Evolutionary conservation across 2,113 vertebrate genomes (phyloP).

Genomic region (Macrotis lagotis): DNA sequence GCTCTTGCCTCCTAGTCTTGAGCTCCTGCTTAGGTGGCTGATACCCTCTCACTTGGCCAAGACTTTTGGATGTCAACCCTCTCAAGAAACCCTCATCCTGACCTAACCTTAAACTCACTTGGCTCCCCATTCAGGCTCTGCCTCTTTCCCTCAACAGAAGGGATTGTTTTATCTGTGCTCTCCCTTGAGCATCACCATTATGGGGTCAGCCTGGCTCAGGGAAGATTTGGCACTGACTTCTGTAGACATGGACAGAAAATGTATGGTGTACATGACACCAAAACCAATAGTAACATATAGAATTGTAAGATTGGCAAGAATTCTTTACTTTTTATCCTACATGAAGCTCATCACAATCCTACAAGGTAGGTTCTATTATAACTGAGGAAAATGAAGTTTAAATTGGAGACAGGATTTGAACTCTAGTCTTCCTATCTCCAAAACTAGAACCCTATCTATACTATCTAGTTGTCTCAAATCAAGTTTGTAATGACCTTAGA

Average conservation of each 20-base stretch:
- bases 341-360: background rate
- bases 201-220: background rate
- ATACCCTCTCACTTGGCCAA: background rate
- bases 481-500: background rate
- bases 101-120: background rate
- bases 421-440: background rate
- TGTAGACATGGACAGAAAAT: background rate
- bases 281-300: background rate
- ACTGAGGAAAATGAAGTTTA: background rate
- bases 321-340: background rate
- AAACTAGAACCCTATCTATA: background rate
- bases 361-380: background rate
- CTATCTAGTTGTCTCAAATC: background rate
- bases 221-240: background rate
- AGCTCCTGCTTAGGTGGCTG: background rate
- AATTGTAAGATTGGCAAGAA: background rate
- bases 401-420: background rate
- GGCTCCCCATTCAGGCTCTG: background rate
- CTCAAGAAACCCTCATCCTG: background rate
- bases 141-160: background rate
- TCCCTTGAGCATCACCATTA: background rate
- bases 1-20: background rate
- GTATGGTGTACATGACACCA: background rate
- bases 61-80: background rate
- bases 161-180: background rate